A percentile compares a stretch with the other conserved stretches of the same genome.
Evolutionary conservation across 2,888 invertebrate species (phyloP).

Genomic region (Gymnosoma rotundatum): DNA sequence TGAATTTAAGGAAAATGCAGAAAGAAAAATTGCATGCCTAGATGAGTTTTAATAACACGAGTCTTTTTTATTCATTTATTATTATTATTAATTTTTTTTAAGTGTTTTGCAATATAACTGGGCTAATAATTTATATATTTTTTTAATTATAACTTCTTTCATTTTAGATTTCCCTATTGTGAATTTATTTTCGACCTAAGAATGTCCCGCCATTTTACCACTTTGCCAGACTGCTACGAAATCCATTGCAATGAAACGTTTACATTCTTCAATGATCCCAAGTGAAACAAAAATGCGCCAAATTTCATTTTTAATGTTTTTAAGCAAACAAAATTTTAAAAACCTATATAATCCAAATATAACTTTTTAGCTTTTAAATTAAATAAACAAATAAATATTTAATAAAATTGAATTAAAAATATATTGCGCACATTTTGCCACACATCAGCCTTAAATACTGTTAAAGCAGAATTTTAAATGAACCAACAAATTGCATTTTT

Average conservation of each 20-base stretch:
- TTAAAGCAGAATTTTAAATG: constrained; percentile 56
- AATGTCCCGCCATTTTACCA: constrained; percentile 80
- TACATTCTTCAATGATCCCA: constrained; percentile 73
- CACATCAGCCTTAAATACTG: background rate
- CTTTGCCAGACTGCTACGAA: constrained; percentile 79
- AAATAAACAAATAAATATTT: constrained; percentile 59
- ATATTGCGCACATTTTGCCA: constrained; percentile 36
- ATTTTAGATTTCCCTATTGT: constrained; percentile 78
- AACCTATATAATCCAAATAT: constrained; percentile 30
- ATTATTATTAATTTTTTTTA: too few relatives aligned
- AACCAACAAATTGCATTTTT: constrained; percentile 50
- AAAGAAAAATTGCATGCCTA: too few relatives aligned
- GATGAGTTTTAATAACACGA: too few relatives aligned
- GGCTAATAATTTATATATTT: background rate
- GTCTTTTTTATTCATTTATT: too few relatives aligned
- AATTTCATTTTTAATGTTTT: background rate
- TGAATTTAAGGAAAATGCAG: too few relatives aligned
- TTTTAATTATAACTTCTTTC: background rate
- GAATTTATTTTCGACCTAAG: constrained; percentile 81
- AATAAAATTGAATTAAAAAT: constrained; percentile 58
- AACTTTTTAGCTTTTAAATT: constrained; percentile 52
- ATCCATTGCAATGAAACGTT: constrained; percentile 81
- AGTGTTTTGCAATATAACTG: too few relatives aligned
- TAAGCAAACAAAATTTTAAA: background rate
- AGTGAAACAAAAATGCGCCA: constrained; percentile 9